phyloP scores from a whole-genome alignment of 2,113 vertebrate species.

The Macrotis lagotis region DNA sequence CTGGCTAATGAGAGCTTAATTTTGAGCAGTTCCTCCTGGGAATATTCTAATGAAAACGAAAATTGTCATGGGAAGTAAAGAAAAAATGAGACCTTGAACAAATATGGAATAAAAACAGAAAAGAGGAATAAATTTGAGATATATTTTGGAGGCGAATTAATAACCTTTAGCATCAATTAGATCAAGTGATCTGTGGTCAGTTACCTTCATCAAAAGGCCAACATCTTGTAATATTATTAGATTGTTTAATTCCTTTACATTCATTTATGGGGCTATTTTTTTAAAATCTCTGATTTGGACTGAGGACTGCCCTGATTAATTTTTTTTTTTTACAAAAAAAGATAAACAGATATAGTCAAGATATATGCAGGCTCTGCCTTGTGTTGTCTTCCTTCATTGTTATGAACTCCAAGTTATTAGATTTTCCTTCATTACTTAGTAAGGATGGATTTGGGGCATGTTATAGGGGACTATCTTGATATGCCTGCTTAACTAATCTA shows the following conservation, averaged over 20 bases:
- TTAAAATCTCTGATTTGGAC: not conserved
- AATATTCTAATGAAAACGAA: not conserved
- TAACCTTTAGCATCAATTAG: not conserved
- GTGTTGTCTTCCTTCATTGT: constrained; percentile 14
- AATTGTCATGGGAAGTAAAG: not conserved
- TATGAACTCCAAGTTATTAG: constrained; percentile 27
- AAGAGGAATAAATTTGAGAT: not conserved
- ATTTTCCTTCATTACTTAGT: constrained; percentile 9
- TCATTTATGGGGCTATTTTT: not conserved
- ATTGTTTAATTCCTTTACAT: not conserved
- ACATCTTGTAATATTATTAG: not conserved
- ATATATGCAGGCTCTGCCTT: constrained; percentile 10
- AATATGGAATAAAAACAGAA: not conserved
- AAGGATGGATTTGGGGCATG: not conserved
- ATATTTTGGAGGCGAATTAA: not conserved
- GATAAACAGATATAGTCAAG: not conserved
- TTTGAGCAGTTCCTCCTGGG: not conserved
- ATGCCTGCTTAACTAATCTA: not conserved
- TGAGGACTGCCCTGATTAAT: not conserved
- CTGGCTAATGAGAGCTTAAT: not conserved
- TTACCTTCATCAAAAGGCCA: not conserved
- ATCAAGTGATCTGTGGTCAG: not conserved
- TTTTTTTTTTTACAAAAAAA: not conserved
- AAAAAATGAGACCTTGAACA: not conserved
- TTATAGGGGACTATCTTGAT: not conserved